Evolutionary conservation across 2,888 invertebrate genomes (phyloP), one percentile per base, ranked within the genome.

Genomic region (Syrphus vitripennis): DNA sequence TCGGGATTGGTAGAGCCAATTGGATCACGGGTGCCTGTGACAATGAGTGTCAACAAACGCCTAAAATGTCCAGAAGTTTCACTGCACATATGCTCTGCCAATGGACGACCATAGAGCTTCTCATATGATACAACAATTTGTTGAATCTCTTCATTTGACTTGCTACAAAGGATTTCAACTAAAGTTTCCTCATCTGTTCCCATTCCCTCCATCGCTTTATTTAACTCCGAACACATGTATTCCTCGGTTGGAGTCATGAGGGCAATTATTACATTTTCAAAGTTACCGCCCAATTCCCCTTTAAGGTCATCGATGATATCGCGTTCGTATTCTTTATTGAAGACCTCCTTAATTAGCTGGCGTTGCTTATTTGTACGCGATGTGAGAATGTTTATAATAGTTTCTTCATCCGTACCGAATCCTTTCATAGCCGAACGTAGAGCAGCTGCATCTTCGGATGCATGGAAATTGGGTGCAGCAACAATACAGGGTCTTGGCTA

Each of bases 41-140:
- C 93, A 70, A 96, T 94, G 84, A 96, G 94, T 0, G 96, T 95
- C 14, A 97, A 93, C 53, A 97, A 93, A 7, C 96, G 94, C 48
- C 96, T 94, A 92, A 96, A 95, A 91, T 96, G 95, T 0, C 96
- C 96, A 3, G 95, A 95, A 0, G 96, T 96, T 92, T 97, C 97
- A 61, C 95, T 95, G 89, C 95, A 95, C 92, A 96, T 94, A 90
- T 96, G 96, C 89, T 95, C 95, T 3, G 95, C 96, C 75, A 96
- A 91, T 0, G 95, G 95, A 0, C 95, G 94, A 88, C 94, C 94
- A 91, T 94, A 95, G 91, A 95, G 89, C 89, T 93, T 93, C 90
- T 95, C 95, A 88, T 95, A 96, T 4, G 94, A 93, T 14, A 93
- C 93, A 1, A 94, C 95, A 53, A 95, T 94, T 76, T 93, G 92